A percentile compares a stretch with the other conserved stretches of the same genome.
Evolutionary conservation across 2,888 invertebrate genomes (phyloP).

Genomic region (Eudemis profundana): DNA sequence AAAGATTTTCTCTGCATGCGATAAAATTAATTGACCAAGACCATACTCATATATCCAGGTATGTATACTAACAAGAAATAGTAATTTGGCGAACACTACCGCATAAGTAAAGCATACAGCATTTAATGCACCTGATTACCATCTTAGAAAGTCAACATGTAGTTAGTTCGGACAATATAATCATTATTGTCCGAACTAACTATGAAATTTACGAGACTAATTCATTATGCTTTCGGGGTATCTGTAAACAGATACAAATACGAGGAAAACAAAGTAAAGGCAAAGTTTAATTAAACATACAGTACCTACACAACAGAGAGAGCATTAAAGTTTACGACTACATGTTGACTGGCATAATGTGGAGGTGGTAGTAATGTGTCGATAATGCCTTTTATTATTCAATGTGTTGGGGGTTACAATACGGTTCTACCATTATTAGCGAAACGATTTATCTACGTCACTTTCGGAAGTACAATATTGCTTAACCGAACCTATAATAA

Average conservation of each 20-base stretch:
- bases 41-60: no score
- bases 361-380: not conserved
- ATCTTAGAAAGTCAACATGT: constrained; percentile 16
- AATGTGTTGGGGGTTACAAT: constrained; percentile 9
- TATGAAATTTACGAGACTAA: not conserved
- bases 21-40: no score
- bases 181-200: constrained; percentile 9
- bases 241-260: not conserved
- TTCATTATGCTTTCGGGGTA: not conserved
- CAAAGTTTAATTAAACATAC: constrained; percentile 3
- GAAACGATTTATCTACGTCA: constrained; percentile 4
- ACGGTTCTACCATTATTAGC: not conserved
- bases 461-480: not conserved
- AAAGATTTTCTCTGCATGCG: not conserved
- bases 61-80: not conserved
- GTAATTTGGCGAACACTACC: not conserved
- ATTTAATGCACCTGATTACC: constrained; percentile 10
- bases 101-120: not conserved
- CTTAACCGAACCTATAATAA: not conserved
- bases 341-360: constrained; percentile 1
- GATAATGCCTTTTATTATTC: constrained; percentile 32
- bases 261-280: constrained; percentile 14
- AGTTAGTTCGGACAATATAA: no score
- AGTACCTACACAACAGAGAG: constrained; percentile 1
- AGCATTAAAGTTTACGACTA: constrained; percentile 9